Evolutionary conservation across 2,797 vertebrate genomes (phyloP).

Genomic region (Parambassis ranga): DNA sequence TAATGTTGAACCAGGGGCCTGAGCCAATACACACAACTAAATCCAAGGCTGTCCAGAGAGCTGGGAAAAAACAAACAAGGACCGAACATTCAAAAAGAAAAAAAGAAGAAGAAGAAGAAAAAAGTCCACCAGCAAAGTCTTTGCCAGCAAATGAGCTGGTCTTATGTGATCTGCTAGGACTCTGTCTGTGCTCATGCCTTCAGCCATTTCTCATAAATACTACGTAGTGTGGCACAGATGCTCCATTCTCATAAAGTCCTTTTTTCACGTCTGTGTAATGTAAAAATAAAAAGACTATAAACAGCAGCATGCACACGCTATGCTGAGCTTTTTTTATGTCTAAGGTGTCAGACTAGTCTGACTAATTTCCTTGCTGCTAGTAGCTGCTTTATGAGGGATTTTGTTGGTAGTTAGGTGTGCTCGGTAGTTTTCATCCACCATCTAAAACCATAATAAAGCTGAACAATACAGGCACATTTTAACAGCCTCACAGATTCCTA

Average conservation of each 20-base stretch:
- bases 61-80: conserved; percentile 59
- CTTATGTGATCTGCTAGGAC: conserved; percentile 24
- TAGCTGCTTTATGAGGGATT: conserved; percentile 1
- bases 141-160: conserved; percentile 21
- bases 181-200: conserved; percentile 1
- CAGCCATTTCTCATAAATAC: conserved; percentile 4
- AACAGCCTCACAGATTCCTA: background rate
- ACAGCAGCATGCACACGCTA: background rate
- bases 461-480: background rate
- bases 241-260: background rate
- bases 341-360: too few relatives aligned
- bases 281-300: background rate
- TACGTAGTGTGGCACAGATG: background rate
- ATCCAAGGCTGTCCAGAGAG: conserved; percentile 35
- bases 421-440: background rate
- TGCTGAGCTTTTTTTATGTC: background rate
- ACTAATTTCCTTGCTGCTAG: too few relatives aligned
- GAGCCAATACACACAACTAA: conserved; percentile 61
- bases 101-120: conserved; percentile 28
- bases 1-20: conserved; percentile 18
- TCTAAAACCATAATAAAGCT: background rate
- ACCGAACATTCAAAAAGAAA: conserved; percentile 21
- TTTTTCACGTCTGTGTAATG: background rate
- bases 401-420: background rate
- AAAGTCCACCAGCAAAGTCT: conserved; percentile 17